phyloP scores from a whole-genome alignment of 2,888 invertebrate species.

The Pheosia gnoma region DNA sequence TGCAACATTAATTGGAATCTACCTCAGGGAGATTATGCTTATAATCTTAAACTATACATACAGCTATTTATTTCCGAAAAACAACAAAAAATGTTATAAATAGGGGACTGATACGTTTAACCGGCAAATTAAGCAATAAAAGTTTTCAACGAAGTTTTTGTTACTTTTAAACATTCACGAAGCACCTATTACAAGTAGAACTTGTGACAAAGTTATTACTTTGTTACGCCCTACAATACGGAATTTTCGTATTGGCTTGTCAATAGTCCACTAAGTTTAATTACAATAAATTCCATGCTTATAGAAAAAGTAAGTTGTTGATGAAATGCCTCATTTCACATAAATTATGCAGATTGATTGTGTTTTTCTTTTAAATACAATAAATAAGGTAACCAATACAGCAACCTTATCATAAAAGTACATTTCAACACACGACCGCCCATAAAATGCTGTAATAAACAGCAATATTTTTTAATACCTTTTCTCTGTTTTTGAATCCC shows the following conservation, averaged over 20 bases:
- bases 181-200: conserved; percentile 7
- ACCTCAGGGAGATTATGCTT: background rate
- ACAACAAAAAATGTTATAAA: conserved; percentile 3
- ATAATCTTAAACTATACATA: background rate
- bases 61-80: background rate
- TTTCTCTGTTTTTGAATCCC: conserved; percentile 34
- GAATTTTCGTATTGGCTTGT: no score
- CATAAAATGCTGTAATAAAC: conserved; percentile 12
- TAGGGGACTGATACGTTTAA: conserved; percentile 3
- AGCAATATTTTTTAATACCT: conserved; percentile 14
- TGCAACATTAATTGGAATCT: background rate
- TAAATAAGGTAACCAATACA: no score
- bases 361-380: no score
- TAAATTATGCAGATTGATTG: no score
- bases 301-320: no score
- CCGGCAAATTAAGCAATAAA: background rate
- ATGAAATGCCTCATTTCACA: no score
- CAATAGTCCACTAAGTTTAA: no score
- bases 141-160: conserved; percentile 9
- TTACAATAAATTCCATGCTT: no score
- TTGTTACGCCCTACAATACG: background rate
- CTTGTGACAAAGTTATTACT: background rate
- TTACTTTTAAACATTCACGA: conserved; percentile 8
- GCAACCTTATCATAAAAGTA: background rate
- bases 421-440: background rate